Evolutionary conservation across 2,113 vertebrate genomes (phyloP).

Genomic region (Pipra filicauda): DNA sequence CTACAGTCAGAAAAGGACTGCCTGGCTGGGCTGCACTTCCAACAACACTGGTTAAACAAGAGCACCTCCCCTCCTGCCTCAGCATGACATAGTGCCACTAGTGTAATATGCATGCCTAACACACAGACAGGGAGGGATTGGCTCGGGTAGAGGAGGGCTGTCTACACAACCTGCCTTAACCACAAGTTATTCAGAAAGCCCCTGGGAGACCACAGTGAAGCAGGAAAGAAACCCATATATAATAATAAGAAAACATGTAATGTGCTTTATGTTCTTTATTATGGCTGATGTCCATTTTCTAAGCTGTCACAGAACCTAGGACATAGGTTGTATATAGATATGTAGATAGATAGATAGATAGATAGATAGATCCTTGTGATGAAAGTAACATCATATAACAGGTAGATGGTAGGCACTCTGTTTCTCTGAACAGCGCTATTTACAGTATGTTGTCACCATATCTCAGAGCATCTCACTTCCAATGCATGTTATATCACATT

Average conservation of each 20-base stretch:
- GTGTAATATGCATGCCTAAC: rapidly evolving
- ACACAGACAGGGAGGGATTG: background rate
- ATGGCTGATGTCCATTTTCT: background rate
- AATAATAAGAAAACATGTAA: background rate
- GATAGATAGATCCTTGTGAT: background rate
- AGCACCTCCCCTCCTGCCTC: background rate
- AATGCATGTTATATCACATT: background rate
- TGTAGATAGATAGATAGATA: background rate
- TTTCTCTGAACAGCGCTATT: background rate
- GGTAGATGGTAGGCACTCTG: background rate
- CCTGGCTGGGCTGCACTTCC: background rate
- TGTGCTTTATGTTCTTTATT: background rate
- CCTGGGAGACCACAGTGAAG: background rate
- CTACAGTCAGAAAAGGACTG: background rate
- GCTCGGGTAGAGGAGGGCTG: background rate
- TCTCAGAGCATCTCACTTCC: background rate
- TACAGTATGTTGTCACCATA: background rate
- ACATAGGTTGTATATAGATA: too few species aligned
- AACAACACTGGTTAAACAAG: background rate
- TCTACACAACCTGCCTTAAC: background rate
- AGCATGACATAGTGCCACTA: too few species aligned
- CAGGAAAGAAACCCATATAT: background rate
- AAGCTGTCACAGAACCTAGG: background rate
- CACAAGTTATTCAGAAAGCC: background rate
- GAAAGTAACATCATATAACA: background rate